Conservation (phyloP, 2,888 invertebrate genomes). For the Hemaris fuciformis region DNA sequence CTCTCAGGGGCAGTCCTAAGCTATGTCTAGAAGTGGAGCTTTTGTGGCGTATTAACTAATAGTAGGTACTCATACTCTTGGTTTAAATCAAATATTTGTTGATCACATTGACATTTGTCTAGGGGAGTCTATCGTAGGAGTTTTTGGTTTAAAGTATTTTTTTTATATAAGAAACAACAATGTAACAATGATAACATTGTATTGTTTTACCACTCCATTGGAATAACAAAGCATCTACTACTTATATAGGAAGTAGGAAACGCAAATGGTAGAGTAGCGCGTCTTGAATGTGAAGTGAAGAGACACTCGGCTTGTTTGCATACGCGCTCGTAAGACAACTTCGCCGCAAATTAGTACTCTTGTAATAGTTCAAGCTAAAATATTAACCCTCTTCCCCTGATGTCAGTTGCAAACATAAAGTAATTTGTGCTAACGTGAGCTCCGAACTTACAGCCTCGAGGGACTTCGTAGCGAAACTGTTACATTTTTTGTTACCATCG, state of each 20-base stretch:
- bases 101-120: too few relatives aligned
- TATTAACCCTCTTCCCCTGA: constrained; percentile 26
- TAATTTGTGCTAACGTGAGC: constrained; percentile 9
- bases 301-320: constrained; percentile 55
- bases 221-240: constrained; percentile 14
- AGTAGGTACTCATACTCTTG: too few relatives aligned
- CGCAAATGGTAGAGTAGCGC: constrained; percentile 24
- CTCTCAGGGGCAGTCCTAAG: too few relatives aligned
- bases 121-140: too few relatives aligned
- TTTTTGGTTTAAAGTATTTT: too few relatives aligned
- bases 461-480: constrained; percentile 1
- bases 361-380: constrained; percentile 30
- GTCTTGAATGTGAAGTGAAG: constrained; percentile 44
- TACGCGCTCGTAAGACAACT: constrained; percentile 36
- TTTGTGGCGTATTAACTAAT: too few relatives aligned
- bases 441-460: constrained; percentile 3
- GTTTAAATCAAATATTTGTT: too few relatives aligned
- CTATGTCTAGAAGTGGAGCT: too few relatives aligned
- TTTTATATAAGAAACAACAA: too few relatives aligned
- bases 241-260: constrained; percentile 22
- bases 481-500: neutral
- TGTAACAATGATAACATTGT: too few relatives aligned
- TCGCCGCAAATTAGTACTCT: constrained; percentile 40
- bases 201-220: too few relatives aligned
- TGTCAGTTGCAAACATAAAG: constrained; percentile 9